phyloP scores from a whole-genome alignment of 2,113 vertebrate genomes.

The Oreochromis aureus region DNA sequence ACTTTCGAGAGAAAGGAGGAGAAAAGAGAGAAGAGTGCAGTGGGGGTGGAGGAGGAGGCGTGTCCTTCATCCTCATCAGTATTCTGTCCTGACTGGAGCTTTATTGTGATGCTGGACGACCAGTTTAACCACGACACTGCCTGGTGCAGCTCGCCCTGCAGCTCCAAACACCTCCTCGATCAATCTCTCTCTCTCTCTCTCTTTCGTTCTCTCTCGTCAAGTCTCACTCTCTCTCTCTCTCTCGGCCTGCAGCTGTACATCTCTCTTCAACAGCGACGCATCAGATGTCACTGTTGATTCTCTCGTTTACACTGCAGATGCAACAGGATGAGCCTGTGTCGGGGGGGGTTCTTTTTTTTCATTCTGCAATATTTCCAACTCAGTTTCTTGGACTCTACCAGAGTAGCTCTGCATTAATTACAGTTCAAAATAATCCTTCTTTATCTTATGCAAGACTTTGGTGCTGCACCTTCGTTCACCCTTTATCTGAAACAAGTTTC shows the following conservation, averaged over 20 bases:
- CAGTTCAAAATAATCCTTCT: background rate
- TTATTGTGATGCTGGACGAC: conserved; percentile 46
- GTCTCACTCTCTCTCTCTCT: background rate
- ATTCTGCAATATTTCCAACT: background rate
- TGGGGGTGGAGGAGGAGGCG: background rate
- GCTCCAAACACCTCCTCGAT: background rate
- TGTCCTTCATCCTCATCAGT: conserved; percentile 31
- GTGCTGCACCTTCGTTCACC: background rate
- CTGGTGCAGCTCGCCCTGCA: conserved; percentile 6
- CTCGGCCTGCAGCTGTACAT: conserved; percentile 8
- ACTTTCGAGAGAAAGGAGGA: background rate
- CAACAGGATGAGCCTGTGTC: background rate
- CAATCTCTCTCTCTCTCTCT: background rate
- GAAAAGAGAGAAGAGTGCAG: background rate
- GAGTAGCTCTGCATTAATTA: background rate
- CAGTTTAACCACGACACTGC: conserved; percentile 10
- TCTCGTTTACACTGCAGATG: background rate
- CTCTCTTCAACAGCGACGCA: conserved; percentile 12
- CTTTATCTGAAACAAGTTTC: background rate
- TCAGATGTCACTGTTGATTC: conserved; percentile 20
- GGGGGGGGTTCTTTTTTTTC: background rate
- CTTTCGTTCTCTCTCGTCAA: background rate
- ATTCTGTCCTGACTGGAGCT: conserved; percentile 33
- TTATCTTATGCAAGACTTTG: background rate
- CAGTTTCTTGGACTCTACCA: background rate